Base-by-base conservation (phyloP, 2,797 vertebrate species). In the Adelosebastes latens region DNA sequence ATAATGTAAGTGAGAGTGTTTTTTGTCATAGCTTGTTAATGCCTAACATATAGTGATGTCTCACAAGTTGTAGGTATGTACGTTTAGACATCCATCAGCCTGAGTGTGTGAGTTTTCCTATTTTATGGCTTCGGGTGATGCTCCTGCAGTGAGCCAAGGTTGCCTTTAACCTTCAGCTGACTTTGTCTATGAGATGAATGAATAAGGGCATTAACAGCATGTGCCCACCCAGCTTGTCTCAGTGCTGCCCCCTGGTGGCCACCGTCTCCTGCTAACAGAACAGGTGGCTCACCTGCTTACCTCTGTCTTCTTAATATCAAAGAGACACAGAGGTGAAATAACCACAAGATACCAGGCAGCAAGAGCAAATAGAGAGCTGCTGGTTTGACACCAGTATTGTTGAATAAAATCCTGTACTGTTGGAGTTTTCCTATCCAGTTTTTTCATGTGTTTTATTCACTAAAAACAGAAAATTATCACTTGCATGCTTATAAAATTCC, bases 81-180 rank as follows among this genome's bases (percentile, higher is more conserved):
- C 8, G 14, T 77, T 67, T 27, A 29, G 52, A 32, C 4, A 8
- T 4, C 20, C 18, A 25, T 49, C 62, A 61, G 42, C 8, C 0
- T 34, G 1, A 25, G 22, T 60, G n/a, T 65, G 29, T 11, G 39
- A 31, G 5, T 24, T 66, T 62, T 29, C 2, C 16, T 29, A 2
- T 20, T 14, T 29, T 52, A 5, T 39, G 10, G 34, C 49, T 10
- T 29, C 18, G 7, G 1, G 2, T 55, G 52, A 68, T 39, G 27
- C 49, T 77, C 31, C 34, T 74, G 73, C 75, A 72, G 58, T 31
- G 52, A 53, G 56, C 60, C 72, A 58, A 75, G 79, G 65, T 79
- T 84, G 64, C 75, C n/a, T 71, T 77, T 94, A 79, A 94, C 94
- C 93, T 95, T 96, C 77, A 94, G 49, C 25, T 94, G 94, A 94